Percentiles rank a stretch among this genome's conserved stretches.
Conservation (phyloP, 2,113 vertebrate genomes). For the Circaetus cinerascens region DNA sequence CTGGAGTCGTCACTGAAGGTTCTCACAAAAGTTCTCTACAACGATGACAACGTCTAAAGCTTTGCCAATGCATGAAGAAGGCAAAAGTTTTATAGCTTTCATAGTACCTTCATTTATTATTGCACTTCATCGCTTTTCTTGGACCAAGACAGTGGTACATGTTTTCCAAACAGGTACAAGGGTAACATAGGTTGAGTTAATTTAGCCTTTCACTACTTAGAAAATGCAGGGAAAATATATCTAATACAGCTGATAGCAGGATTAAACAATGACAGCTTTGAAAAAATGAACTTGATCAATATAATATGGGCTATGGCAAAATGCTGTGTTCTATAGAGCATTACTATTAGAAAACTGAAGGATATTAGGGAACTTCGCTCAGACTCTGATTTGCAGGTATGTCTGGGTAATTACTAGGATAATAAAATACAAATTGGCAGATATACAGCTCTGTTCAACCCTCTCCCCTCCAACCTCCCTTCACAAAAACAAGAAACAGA, state of each 20-base stretch:
- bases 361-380: background rate
- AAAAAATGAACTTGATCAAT: background rate
- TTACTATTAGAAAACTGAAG: background rate
- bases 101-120: background rate
- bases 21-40: background rate
- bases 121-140: background rate
- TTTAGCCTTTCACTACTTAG: background rate
- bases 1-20: background rate
- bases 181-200: background rate
- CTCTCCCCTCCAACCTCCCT: rapidly evolving
- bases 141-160: background rate
- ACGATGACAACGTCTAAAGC: background rate
- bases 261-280: background rate
- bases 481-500: background rate
- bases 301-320: background rate
- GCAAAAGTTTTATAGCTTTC: background rate
- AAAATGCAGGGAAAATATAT: background rate
- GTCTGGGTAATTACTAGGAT: background rate
- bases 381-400: background rate
- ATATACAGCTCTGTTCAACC: background rate
- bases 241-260: background rate
- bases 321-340: background rate
- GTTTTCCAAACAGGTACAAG: background rate
- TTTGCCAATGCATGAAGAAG: background rate
- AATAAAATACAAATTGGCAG: background rate